A percentile compares a stretch with the other conserved stretches of the same genome.
Conservation (phyloP, 2,888 invertebrate species). For the Chouioia cunea region DNA sequence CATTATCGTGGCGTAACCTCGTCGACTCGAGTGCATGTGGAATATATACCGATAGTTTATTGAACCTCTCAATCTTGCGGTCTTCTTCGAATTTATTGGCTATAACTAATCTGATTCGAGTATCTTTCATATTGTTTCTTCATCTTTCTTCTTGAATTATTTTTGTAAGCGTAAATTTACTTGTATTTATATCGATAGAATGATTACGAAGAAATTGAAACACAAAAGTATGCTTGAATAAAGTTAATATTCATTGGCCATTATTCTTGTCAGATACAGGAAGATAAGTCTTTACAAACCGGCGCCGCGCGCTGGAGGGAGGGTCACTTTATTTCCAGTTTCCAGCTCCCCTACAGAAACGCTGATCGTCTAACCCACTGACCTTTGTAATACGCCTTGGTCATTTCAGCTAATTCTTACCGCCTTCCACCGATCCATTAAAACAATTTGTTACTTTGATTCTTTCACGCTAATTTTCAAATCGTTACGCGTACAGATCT, state of each 20-base stretch:
- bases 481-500: too few relatives aligned
- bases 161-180: too few relatives aligned
- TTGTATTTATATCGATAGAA: too few relatives aligned
- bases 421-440: conserved; percentile 40
- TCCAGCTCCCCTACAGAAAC: conserved; percentile 18
- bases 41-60: too few relatives aligned
- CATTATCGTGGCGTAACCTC: background rate
- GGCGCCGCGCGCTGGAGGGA: background rate
- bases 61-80: background rate
- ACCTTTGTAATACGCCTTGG: conserved; percentile 48
- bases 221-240: too few relatives aligned
- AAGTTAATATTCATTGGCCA: too few relatives aligned
- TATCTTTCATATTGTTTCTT: too few relatives aligned
- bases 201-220: background rate
- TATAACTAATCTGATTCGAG: too few relatives aligned
- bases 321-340: conserved; percentile 23
- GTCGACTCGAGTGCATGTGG: background rate
- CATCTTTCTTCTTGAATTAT: too few relatives aligned
- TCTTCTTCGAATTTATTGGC: background rate
- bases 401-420: conserved; percentile 48
- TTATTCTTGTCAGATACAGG: too few relatives aligned
- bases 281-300: background rate
- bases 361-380: conserved; percentile 42
- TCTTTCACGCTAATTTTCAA: conserved; percentile 2
- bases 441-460: conserved; percentile 34